Evolutionary conservation across 2,888 invertebrate species (phyloP), one percentile per base, ranked within the genome.

Genomic region (Anthophora plumipes): DNA sequence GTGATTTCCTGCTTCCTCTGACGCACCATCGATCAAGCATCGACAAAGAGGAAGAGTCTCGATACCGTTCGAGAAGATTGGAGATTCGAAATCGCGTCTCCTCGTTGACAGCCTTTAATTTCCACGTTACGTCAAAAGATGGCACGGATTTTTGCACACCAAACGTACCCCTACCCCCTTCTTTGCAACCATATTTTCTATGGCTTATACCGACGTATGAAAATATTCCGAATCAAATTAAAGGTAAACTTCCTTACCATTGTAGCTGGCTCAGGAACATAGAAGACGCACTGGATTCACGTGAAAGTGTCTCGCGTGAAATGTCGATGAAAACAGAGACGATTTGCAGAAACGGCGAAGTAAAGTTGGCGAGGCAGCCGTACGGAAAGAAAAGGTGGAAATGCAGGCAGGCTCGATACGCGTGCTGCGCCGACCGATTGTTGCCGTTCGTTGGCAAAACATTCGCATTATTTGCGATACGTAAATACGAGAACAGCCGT

Each of bases 391-490:
- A 59, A 54, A 68, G 61, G n/a, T 76, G 64, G 72, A 61, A 67
- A 55, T 25, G 82, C 85, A 74, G 78, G 77, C 80, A 3, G 73
- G 66, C 52, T 55, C 60, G 88, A 85, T 79, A 83, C 86, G 86
- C 86, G 83, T 60, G 71, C 78, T 88, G 87, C 85, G 66, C 57
- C 71, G 79, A 60, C 71, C 85, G 82, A 87, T 78, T 79, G 81
- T 84, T 80, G 72, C 77, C 68, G 71, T 67, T 77, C 78, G 73
- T 71, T 80, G 64, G 74, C 60, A 69, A 84, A 76, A 77, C 85
- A 83, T 80, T 83, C 84, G 77, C 79, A 74, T 77, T 80, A 57
- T 48, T 69, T 78, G 60, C 68, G 61, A 60, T 80, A 79, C 66
- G 80, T 79, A 76, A 84, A 85, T 80, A 77, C 81, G 67, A 76